These are phyloP conservation scores for Muschampia plurimacula DNA, from an alignment of 2,888 invertebrate genomes.

Conservation along the genomic window DNA sequence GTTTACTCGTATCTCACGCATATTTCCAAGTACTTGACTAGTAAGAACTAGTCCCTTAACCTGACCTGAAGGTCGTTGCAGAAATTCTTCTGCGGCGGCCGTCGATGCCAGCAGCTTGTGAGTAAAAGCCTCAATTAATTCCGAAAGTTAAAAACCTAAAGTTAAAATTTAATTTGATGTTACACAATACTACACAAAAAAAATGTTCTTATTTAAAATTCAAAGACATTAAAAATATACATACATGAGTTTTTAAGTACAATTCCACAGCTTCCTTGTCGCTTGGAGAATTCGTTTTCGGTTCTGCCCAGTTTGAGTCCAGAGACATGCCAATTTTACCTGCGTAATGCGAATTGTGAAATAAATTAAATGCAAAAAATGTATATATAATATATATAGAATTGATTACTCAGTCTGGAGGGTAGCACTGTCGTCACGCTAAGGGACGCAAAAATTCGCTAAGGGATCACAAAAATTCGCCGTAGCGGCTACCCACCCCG, in stretches of 20 bases:
- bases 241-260: slow-evolving; percentile 86
- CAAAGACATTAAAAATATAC: slow-evolving; percentile 43
- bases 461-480: too few relatives aligned
- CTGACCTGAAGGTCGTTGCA: neutral
- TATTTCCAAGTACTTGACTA: neutral
- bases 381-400: too few relatives aligned
- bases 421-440: too few relatives aligned
- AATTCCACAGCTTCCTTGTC: slow-evolving; percentile 87
- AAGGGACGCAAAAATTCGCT: too few relatives aligned
- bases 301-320: slow-evolving; percentile 87
- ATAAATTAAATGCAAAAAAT: neutral
- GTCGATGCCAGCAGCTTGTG: neutral
- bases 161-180: too few relatives aligned
- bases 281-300: slow-evolving; percentile 76
- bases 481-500: too few relatives aligned
- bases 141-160: too few relatives aligned
- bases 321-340: slow-evolving; percentile 87
- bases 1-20: neutral
- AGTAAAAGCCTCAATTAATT: neutral
- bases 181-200: too few relatives aligned
- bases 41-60: neutral
- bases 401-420: too few relatives aligned
- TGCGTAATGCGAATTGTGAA: slow-evolving; percentile 47
- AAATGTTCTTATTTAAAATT: too few relatives aligned
- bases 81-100: neutral